Percentiles rank a stretch among this genome's conserved stretches.
Conservation (phyloP, 2,888 invertebrate species). For the Oligia latruncula region DNA sequence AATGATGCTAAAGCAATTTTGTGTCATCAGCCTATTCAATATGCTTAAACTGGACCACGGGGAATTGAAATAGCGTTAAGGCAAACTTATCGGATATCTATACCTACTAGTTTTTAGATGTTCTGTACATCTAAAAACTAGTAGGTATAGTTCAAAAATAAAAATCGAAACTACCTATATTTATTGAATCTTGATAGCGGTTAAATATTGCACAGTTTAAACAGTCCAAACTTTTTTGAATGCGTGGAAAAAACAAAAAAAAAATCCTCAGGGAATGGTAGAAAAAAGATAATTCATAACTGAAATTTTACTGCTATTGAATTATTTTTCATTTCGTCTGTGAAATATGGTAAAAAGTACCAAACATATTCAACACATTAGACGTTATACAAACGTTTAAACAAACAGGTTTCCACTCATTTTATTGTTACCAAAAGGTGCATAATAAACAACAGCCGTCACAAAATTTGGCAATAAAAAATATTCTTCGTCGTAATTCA, state of each 20-base stretch:
- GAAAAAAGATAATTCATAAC: too few species aligned
- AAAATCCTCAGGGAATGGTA: too few species aligned
- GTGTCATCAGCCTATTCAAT: slow-evolving; percentile 65
- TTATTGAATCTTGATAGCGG: background rate
- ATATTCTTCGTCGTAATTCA: slow-evolving; percentile 59
- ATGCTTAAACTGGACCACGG: slow-evolving; percentile 54
- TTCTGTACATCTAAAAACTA: too few species aligned
- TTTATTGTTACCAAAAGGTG: slow-evolving; percentile 49
- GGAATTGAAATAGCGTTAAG: slow-evolving; percentile 51
- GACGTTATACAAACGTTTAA: background rate
- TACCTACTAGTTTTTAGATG: slow-evolving; percentile 28
- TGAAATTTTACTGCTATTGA: too few species aligned
- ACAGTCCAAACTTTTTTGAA: background rate
- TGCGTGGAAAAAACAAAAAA: background rate
- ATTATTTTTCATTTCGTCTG: too few species aligned
- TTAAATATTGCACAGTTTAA: background rate
- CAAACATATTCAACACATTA: slow-evolving; percentile 2
- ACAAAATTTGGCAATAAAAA: slow-evolving; percentile 60
- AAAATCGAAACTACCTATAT: background rate
- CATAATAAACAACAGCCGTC: slow-evolving; percentile 58
- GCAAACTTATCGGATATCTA: slow-evolving; percentile 13
- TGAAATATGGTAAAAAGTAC: too few species aligned
- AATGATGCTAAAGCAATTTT: slow-evolving; percentile 67
- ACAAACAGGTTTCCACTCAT: slow-evolving; percentile 50
- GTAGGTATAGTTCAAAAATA: background rate